Conservation (phyloP, 1,140 invertebrate genomes). For the Hydropsyche tenuis region DNA sequence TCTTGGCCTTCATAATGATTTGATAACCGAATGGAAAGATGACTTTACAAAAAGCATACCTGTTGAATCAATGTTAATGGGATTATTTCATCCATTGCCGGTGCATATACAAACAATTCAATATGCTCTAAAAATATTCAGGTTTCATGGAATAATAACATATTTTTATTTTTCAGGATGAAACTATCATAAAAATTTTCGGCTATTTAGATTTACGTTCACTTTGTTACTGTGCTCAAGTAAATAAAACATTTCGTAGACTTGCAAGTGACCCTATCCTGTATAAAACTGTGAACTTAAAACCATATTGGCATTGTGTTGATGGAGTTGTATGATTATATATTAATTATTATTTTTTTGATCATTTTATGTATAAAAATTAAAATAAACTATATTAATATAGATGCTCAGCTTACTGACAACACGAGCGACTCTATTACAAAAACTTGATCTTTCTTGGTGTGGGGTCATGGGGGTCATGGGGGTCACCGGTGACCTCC, state of each 20-base stretch:
- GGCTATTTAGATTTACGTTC: constrained; percentile 80
- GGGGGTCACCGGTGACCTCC: no score
- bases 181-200: constrained; percentile 76
- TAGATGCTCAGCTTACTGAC: constrained; percentile 64
- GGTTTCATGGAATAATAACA: neutral
- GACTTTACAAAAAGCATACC: constrained; percentile 39
- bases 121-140: neutral
- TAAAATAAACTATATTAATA: constrained; percentile 51
- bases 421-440: constrained; percentile 72
- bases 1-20: constrained; percentile 45
- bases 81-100: constrained; percentile 57
- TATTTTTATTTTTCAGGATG: constrained; percentile 65
- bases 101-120: constrained; percentile 56
- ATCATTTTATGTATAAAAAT: constrained; percentile 30
- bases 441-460: constrained; percentile 86
- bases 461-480: no score
- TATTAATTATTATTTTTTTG: constrained; percentile 33
- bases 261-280: constrained; percentile 78
- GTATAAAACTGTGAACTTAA: constrained; percentile 80
- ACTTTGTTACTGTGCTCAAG: constrained; percentile 75
- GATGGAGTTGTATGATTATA: constrained; percentile 60
- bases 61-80: constrained; percentile 52
- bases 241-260: constrained; percentile 76
- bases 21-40: constrained; percentile 45
- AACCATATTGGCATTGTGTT: constrained; percentile 74